A percentile compares a stretch with the other conserved stretches of the same genome.
phyloP scores from a whole-genome alignment of 1,140 invertebrate species.

The Belonocnema kinseyi region DNA sequence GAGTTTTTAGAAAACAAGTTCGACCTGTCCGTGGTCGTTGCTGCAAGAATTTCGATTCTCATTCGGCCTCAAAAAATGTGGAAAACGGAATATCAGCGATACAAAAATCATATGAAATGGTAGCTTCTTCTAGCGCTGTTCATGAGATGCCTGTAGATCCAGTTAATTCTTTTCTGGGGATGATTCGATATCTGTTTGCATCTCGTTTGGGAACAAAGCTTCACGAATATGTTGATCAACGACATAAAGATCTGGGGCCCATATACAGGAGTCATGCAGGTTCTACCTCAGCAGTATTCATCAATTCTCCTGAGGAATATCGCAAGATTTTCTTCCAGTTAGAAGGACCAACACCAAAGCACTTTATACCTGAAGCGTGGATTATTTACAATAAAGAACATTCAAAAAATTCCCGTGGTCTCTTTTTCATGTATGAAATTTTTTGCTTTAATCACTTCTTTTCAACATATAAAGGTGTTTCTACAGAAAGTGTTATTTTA shows the following conservation, averaged over 20 bases:
- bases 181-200: conserved; percentile 62
- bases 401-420: conserved; percentile 82
- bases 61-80: not conserved
- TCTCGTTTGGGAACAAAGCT: conserved; percentile 72
- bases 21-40: not conserved
- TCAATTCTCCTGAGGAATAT: conserved; percentile 83
- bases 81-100: not conserved
- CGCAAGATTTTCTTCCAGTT: conserved; percentile 81
- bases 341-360: conserved; percentile 87
- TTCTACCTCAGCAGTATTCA: conserved; percentile 82
- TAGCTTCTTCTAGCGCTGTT: not conserved
- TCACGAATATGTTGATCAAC: conserved; percentile 84
- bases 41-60: not conserved
- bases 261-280: conserved; percentile 85
- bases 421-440: conserved; percentile 88
- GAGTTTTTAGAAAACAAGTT: not conserved
- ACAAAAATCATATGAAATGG: not conserved
- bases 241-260: conserved; percentile 84
- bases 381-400: conserved; percentile 82
- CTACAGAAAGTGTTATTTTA: not conserved
- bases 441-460: not conserved
- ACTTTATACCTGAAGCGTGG: conserved; percentile 90
- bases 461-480: not conserved
- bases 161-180: conserved; percentile 69
- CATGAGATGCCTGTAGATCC: conserved; percentile 63